Percentiles rank a stretch among this genome's conserved stretches.
These are phyloP conservation scores for Syndactyla subalaris DNA, from an alignment of 2,797 vertebrate genomes.

Conservation along the genomic window DNA sequence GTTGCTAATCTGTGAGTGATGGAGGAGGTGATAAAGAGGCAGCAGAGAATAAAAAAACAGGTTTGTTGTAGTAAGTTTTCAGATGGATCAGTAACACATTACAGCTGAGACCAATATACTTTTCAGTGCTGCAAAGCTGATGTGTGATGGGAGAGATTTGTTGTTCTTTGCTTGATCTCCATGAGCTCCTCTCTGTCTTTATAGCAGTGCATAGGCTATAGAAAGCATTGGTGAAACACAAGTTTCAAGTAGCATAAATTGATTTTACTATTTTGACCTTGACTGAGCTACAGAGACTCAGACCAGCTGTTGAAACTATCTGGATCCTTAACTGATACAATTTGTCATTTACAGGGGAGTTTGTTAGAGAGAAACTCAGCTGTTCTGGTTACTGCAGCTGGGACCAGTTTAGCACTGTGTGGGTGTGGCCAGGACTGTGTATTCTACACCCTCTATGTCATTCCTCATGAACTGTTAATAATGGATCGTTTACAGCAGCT, in stretches of 20 bases:
- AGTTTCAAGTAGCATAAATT: rapidly evolving
- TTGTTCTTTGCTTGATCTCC: neutral
- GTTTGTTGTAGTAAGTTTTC: neutral
- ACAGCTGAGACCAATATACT: neutral
- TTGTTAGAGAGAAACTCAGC: neutral
- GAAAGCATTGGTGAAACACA: neutral
- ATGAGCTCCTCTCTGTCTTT: neutral
- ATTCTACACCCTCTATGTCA: too few species aligned
- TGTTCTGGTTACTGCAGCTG: too few species aligned
- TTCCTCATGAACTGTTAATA: too few species aligned
- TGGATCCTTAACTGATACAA: neutral
- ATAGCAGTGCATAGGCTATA: neutral
- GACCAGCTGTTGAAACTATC: neutral
- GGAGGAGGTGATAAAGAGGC: neutral
- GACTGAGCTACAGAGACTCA: neutral
- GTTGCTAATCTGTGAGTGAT: neutral
- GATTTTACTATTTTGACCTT: neutral
- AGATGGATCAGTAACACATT: neutral
- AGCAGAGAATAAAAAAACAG: neutral
- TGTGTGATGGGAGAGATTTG: neutral
- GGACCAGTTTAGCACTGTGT: too few species aligned
- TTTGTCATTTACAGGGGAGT: neutral
- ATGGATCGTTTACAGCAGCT: too few species aligned
- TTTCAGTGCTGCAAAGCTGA: neutral
- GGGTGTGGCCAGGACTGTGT: too few species aligned